Base-by-base conservation (phyloP, 64 coral and sea anemone genomes). In the Pachyseris speciosa region DNA sequence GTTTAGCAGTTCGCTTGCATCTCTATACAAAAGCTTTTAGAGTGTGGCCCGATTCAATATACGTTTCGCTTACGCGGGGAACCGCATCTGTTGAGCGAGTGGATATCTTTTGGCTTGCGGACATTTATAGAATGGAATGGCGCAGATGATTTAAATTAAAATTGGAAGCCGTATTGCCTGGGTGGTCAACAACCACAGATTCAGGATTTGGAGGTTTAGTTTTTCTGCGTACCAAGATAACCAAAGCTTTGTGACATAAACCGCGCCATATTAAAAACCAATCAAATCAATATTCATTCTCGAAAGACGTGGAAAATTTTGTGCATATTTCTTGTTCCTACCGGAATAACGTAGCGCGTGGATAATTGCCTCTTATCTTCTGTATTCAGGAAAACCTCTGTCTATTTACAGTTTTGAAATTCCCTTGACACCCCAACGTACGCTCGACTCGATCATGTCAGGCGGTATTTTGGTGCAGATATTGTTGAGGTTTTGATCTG, bases 291-390 rank as follows among this genome's bases (percentile, higher is more conserved):
- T 79, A 24, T n/a, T 79, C 47, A 1, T 4, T 36, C 2, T 8
- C 8, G 16, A 16, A 57, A 51, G 9, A 55, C 29, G 47, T 53
- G 30, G 47, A 31, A 31, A 79, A 57, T 57, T 47, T 34, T 57
- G 49, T 9, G 28, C 75, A 79, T 79, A 79, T 2, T 57, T 57
- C 50, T 37, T 79, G 50, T 79, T 79, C 50, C 75, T 55, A 57
- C 32, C 58, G 26, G 30, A 49, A 12, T 34, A 32, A 50, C 34
- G 77, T 5, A 38, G 48, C 4, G 0, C 6, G 27, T 37, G 8
- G 19, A 26, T 39, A 25, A 64, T 81, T 57, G 19, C 30, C 37
- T 81, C 52, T 41, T 63, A 63, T 61, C 53, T 8, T 2, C 19
- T n/a, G n/a, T 61, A 61, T 59, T 40, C 34, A 63, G 53, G 53